Evolutionary conservation across 2,113 vertebrate genomes (phyloP), one percentile per base, ranked within the genome.

Genomic region (Boulengerochromis microlepis): DNA sequence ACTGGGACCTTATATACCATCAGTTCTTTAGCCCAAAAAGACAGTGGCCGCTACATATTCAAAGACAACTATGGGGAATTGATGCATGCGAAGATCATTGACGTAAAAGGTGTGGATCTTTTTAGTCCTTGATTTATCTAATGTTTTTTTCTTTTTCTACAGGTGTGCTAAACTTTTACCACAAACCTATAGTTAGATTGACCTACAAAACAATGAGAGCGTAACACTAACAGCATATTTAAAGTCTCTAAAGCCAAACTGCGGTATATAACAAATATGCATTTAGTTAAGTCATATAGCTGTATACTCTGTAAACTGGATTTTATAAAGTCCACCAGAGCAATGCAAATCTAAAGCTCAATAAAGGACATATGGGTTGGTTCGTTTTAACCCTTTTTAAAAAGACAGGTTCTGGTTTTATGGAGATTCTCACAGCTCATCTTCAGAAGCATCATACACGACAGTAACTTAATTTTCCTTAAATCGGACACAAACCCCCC

Each of bases 51-150:
- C 8, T 92, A 92, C 40, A 3, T 4, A 29, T 4, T 54, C 3
- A 88, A 10, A 53, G 47, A 57, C 47, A 40, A 15, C 5, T 0
- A 52, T 31, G 2, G 3, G 1, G 3, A 3, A 2, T 0, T 1
- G 5, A 6, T 91, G 4, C 15, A 2, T 4, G 3, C 0, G 1
- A 31, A 4, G 2, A n/a, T 3, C 18, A 2, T 92, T 9, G 6
- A 18, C 2, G 84, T 93, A 10, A 5, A 1, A 40, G 84, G 89
- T 93, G 29, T 89, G 87, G 13, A 85, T 29, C 13, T 24, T 52
- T 53, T 19, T 50, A 38, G 7, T 1, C 56, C 69, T 52, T 19
- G n/a, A 4, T 87, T n/a, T 66, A 16, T 56, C 2, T 29, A 1
- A 61, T 53, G 19, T 35, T 47, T 35, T 13, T 50, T 26, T 5